A percentile compares a stretch with the other conserved stretches of the same genome.
phyloP scores from a whole-genome alignment of 2,797 vertebrate genomes.

The Cercopithecus petaurista region DNA sequence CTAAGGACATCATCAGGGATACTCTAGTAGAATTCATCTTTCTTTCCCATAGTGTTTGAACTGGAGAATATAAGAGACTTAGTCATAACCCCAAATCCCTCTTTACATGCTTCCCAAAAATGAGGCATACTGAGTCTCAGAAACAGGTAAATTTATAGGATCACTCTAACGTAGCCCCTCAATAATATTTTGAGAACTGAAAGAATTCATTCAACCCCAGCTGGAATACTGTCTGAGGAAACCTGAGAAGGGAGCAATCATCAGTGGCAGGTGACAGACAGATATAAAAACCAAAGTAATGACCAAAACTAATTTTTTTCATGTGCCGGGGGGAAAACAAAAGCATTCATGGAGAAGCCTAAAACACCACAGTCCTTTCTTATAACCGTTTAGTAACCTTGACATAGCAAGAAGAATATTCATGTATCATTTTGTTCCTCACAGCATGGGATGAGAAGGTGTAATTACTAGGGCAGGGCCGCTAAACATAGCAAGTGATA shows the following conservation, averaged over 20 bases:
- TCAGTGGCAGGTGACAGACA: neutral
- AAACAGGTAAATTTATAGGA: neutral
- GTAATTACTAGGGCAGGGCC: neutral
- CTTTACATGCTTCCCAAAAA: neutral
- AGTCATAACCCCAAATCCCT: neutral
- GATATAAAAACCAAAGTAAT: neutral
- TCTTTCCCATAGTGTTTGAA: neutral
- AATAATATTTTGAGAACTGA: neutral
- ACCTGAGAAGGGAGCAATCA: neutral
- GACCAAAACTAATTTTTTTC: neutral
- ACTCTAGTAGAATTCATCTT: neutral
- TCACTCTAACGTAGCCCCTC: neutral
- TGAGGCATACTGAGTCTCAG: neutral
- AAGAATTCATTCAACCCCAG: neutral
- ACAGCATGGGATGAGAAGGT: neutral
- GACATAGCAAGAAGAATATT: neutral
- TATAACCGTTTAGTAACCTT: neutral
- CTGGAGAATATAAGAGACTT: neutral
- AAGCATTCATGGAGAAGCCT: neutral
- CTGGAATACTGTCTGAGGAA: neutral
- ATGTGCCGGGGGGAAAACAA: neutral
- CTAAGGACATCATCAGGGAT: neutral
- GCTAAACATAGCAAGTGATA: slow-evolving; percentile 6
- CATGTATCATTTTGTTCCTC: slow-evolving; percentile 30
- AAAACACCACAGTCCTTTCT: neutral